phyloP scores from a whole-genome alignment of 2,113 vertebrate species.

The Circaetus cinerascens region DNA sequence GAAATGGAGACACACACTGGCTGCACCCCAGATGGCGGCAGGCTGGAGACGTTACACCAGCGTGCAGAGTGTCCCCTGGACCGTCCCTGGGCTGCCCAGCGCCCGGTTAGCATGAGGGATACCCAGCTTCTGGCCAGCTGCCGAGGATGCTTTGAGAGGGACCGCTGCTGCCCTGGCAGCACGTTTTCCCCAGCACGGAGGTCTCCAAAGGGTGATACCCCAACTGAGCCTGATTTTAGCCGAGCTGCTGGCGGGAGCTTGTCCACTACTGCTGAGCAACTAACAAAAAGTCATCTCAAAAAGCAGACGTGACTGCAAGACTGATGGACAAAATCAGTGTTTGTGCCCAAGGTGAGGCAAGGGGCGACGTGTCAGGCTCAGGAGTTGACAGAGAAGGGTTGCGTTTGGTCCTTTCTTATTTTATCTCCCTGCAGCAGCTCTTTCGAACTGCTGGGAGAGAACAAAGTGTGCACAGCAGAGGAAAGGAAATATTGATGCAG shows the following conservation, averaged over 20 bases:
- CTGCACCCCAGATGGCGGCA: neutral
- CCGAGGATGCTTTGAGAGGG: neutral
- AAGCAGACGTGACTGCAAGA: rapidly evolving
- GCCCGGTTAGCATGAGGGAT: rapidly evolving
- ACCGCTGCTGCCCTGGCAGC: neutral
- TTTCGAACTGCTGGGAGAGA: neutral
- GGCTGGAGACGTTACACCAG: neutral
- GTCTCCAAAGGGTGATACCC: neutral
- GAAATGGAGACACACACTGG: neutral
- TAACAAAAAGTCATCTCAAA: too few relatives aligned
- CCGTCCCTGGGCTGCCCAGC: neutral
- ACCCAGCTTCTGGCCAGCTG: neutral
- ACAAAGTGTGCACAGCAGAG: neutral
- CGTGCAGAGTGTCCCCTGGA: neutral
- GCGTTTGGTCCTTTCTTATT: neutral
- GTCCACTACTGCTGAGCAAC: neutral
- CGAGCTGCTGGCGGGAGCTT: neutral
- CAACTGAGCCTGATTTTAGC: neutral
- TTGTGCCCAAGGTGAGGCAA: neutral
- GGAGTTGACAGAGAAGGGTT: neutral
- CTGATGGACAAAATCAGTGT: neutral
- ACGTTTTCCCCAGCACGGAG: rapidly evolving
- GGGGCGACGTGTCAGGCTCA: rapidly evolving
- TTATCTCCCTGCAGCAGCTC: neutral
- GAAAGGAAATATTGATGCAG: neutral